These are phyloP conservation scores for Melanotaenia boesemani DNA, from an alignment of 2,797 vertebrate species.

Conservation along the genomic window DNA sequence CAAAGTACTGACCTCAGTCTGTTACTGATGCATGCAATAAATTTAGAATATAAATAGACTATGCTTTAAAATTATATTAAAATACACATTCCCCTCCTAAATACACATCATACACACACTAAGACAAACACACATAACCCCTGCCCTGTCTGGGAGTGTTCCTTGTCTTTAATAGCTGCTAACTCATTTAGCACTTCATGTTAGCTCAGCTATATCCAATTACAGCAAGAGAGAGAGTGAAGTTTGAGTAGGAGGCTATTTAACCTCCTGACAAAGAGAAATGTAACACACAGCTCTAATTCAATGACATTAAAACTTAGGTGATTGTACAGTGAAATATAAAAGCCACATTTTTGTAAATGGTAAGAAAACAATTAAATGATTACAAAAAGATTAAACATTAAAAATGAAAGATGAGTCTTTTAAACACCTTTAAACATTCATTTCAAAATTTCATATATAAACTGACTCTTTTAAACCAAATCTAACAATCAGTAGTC, in stretches of 20 bases:
- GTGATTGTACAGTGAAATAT: conserved; percentile 12
- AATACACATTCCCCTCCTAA: conserved; percentile 1
- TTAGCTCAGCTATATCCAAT: conserved; percentile 78
- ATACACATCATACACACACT: conserved; percentile 1
- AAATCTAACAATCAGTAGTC: not conserved
- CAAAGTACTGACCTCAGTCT: conserved; percentile 35
- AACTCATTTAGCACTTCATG: conserved; percentile 78
- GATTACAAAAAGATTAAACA: not conserved
- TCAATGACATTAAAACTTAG: conserved; percentile 26
- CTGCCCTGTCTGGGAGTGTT: conserved; percentile 56
- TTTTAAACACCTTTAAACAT: not conserved
- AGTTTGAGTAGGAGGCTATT: conserved; percentile 67
- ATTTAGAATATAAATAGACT: not conserved
- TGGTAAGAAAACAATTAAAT: not conserved
- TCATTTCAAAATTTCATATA: not conserved
- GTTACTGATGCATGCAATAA: conserved; percentile 17
- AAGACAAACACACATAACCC: conserved; percentile 43
- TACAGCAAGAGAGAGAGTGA: conserved; percentile 57
- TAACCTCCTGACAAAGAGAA: conserved; percentile 64
- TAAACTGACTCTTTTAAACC: not conserved
- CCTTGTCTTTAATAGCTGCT: conserved; percentile 68
- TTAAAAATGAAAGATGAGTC: not conserved
- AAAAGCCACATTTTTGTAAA: not conserved
- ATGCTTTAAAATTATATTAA: conserved; percentile 9
- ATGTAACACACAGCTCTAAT: conserved; percentile 43